phyloP scores from a whole-genome alignment of 1,140 invertebrate genomes.

The Brachionus calyciflorus region DNA sequence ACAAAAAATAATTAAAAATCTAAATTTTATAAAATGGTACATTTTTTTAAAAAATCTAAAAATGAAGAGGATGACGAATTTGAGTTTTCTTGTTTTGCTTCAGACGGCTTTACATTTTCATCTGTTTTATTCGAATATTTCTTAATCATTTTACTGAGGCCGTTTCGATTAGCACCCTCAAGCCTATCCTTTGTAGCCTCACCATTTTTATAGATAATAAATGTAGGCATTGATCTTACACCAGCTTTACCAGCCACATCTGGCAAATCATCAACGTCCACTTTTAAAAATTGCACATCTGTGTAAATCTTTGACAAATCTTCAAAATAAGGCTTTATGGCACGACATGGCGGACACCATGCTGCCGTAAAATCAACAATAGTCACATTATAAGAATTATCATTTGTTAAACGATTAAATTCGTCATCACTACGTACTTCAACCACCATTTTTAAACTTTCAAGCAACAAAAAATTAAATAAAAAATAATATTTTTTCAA shows the following conservation, averaged over 20 bases:
- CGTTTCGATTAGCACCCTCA: constrained; percentile 23
- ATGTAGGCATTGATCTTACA: constrained; percentile 26
- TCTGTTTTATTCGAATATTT: not conserved
- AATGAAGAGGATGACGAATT: not conserved
- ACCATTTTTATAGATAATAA: constrained; percentile 37
- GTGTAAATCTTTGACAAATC: constrained; percentile 39
- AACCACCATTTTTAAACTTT: constrained; percentile 28
- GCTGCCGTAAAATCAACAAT: constrained; percentile 44
- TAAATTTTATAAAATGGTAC: not conserved
- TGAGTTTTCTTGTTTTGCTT: not conserved
- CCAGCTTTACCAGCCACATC: constrained; percentile 9
- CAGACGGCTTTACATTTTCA: not conserved
- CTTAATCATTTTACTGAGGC: not conserved
- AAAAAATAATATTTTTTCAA: not conserved
- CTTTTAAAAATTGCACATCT: constrained; percentile 43
- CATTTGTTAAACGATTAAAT: constrained; percentile 15
- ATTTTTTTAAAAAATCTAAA: constrained; percentile 13
- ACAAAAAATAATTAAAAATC: no score
- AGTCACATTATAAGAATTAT: not conserved
- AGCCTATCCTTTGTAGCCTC: not conserved
- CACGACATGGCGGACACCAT: constrained; percentile 42
- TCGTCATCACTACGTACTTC: constrained; percentile 32
- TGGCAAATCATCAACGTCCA: constrained; percentile 27
- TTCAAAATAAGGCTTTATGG: constrained; percentile 41
- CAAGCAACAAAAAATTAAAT: not conserved